phyloP scores from a whole-genome alignment of 2,797 vertebrate species.

The Cuniculus paca region DNA sequence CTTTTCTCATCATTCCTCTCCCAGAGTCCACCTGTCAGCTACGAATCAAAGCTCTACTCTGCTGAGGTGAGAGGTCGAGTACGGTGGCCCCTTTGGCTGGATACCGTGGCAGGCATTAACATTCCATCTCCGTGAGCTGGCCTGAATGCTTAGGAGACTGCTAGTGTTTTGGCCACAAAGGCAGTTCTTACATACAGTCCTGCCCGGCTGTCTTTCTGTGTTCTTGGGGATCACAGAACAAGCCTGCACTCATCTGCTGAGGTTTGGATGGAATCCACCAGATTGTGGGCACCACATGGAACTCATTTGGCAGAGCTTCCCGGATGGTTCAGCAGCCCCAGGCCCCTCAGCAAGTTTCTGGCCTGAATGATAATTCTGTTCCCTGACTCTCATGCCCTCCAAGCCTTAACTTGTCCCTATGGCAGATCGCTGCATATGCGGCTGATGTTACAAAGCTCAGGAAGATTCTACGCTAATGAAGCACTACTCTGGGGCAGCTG shows the following conservation, averaged over 20 bases:
- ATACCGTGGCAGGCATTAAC: not conserved
- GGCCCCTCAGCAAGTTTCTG: constrained; percentile 53
- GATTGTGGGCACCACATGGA: not conserved
- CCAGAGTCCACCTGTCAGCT: not conserved
- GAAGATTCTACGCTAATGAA: not conserved
- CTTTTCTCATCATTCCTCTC: not conserved
- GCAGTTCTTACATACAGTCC: not conserved
- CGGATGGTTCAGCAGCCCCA: not conserved
- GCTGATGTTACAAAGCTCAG: not conserved
- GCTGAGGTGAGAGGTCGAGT: not conserved
- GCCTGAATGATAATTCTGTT: constrained; percentile 1
- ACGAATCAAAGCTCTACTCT: not conserved
- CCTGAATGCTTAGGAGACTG: not conserved
- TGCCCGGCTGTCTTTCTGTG: not conserved
- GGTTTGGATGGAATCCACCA: constrained; percentile 31
- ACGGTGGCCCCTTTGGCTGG: not conserved
- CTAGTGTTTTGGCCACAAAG: not conserved
- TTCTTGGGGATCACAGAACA: constrained; percentile 13
- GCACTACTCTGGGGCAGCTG: not conserved
- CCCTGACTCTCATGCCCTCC: not conserved
- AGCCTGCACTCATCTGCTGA: constrained; percentile 28
- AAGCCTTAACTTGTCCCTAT: constrained; percentile 38
- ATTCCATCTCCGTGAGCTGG: not conserved
- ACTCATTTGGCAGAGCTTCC: not conserved
- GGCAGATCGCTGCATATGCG: not conserved